Evolutionary conservation across 2,113 vertebrate species (phyloP).

Genomic region (Ancistrus triradiatus): DNA sequence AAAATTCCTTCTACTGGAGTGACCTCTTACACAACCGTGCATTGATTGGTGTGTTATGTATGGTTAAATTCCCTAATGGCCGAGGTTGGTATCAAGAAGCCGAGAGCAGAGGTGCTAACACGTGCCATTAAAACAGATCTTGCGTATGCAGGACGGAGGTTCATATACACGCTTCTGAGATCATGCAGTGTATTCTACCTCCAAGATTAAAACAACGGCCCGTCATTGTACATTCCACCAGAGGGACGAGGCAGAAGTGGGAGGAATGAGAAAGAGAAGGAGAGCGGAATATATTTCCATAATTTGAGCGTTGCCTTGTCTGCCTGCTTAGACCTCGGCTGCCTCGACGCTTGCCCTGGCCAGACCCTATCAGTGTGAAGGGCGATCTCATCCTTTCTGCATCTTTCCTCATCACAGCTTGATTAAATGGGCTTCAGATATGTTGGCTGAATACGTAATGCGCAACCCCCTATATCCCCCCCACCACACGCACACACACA

Average conservation of each 20-base stretch:
- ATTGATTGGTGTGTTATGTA: neutral
- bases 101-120: neutral
- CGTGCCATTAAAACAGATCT: neutral
- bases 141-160: neutral
- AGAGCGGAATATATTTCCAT: slow-evolving; percentile 46
- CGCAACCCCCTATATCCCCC: slow-evolving; percentile 24
- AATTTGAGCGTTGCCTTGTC: slow-evolving; percentile 38
- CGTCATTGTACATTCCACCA: slow-evolving; percentile 43
- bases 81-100: neutral
- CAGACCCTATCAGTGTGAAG: slow-evolving; percentile 50
- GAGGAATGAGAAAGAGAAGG: slow-evolving; percentile 36
- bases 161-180: slow-evolving; percentile 18
- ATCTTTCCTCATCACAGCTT: slow-evolving; percentile 50
- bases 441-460: slow-evolving; percentile 45
- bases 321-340: slow-evolving; percentile 44
- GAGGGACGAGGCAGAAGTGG: slow-evolving; percentile 35
- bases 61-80: neutral
- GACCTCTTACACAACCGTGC: slow-evolving; percentile 1
- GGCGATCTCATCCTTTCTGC: slow-evolving; percentile 47
- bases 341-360: slow-evolving; percentile 39
- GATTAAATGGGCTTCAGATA: slow-evolving; percentile 50
- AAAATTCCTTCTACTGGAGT: slow-evolving; percentile 9
- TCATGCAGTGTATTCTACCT: slow-evolving; percentile 22
- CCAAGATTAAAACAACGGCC: slow-evolving; percentile 40
- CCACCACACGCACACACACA: neutral